A percentile compares a stretch with the other conserved stretches of the same genome.
phyloP scores from a whole-genome alignment of 2,888 invertebrate species.

The Clivina fossor region DNA sequence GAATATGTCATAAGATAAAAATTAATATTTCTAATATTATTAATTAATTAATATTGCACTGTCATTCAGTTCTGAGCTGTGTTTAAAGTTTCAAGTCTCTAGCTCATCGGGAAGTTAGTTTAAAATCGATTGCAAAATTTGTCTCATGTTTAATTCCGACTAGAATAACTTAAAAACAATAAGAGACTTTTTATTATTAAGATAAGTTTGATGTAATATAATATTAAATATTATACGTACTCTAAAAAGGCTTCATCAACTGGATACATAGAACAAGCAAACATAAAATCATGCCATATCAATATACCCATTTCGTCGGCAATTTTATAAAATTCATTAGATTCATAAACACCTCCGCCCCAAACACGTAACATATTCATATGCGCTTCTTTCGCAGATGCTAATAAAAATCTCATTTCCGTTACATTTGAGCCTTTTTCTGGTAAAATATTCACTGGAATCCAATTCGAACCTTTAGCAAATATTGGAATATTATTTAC shows the following conservation, averaged over 20 bases:
- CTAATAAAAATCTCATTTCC: slow-evolving; percentile 65
- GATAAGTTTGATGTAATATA: too few species aligned
- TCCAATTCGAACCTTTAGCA: slow-evolving; percentile 94
- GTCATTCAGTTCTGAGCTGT: too few species aligned
- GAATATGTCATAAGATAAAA: too few species aligned
- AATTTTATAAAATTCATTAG: slow-evolving; percentile 81
- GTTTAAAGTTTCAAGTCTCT: too few species aligned
- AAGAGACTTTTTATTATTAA: too few species aligned
- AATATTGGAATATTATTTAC: slow-evolving; percentile 87
- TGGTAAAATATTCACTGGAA: slow-evolving; percentile 83
- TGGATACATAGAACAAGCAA: slow-evolving; percentile 95
- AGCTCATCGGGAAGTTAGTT: too few species aligned
- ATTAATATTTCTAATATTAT: too few species aligned
- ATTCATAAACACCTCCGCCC: slow-evolving; percentile 98
- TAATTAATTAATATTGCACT: too few species aligned
- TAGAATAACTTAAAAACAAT: too few species aligned
- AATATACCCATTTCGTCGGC: slow-evolving; percentile 89
- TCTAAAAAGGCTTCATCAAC: slow-evolving; percentile 68
- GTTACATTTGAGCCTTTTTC: slow-evolving; percentile 64
- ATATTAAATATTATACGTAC: too few species aligned
- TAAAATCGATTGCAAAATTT: too few species aligned
- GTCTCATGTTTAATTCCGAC: too few species aligned
- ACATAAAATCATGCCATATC: slow-evolving; percentile 98
- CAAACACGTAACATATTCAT: slow-evolving; percentile 96
- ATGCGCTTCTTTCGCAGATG: slow-evolving; percentile 72